Evolutionary conservation across 2,888 invertebrate genomes (phyloP).

Genomic region (Brassicogethes aeneus): DNA sequence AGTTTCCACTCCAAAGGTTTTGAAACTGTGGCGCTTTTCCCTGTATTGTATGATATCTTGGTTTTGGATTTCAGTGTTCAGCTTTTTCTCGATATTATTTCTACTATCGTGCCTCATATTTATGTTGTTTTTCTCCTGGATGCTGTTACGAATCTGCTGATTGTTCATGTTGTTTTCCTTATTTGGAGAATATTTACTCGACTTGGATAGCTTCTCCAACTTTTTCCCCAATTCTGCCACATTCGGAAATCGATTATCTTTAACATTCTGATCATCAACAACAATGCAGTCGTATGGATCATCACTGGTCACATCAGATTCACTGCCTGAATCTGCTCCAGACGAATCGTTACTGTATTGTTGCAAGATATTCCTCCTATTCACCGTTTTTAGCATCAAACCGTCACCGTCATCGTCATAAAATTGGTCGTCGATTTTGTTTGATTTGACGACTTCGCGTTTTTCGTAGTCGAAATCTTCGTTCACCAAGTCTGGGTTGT

Average conservation of each 20-base stretch:
- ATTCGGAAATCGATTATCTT: conserved; percentile 39
- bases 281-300: conserved; percentile 76
- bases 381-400: conserved; percentile 61
- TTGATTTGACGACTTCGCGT: conserved; percentile 16
- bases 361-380: conserved; percentile 62
- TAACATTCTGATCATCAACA: conserved; percentile 56
- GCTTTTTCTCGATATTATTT: conserved; percentile 22
- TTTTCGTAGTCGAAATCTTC: conserved; percentile 19
- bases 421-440: conserved; percentile 50
- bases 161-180: conserved; percentile 25
- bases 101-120: conserved; percentile 23
- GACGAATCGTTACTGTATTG: conserved; percentile 55
- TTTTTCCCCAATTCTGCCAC: conserved; percentile 40
- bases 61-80: conserved; percentile 19
- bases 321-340: conserved; percentile 54
- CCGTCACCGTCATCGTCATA: conserved; percentile 60
- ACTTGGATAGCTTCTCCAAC: conserved; percentile 39
- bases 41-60: conserved; percentile 30
- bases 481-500: conserved; percentile 12
- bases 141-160: conserved; percentile 18
- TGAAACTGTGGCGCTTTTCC: conserved; percentile 29
- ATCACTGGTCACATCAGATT: conserved; percentile 58
- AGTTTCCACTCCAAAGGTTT: conserved; percentile 34
- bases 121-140: conserved; percentile 26
- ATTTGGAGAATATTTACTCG: conserved; percentile 36